A percentile compares a stretch with the other conserved stretches of the same genome.
phyloP scores from a whole-genome alignment of 2,888 invertebrate genomes.

The Rapana venosa region DNA sequence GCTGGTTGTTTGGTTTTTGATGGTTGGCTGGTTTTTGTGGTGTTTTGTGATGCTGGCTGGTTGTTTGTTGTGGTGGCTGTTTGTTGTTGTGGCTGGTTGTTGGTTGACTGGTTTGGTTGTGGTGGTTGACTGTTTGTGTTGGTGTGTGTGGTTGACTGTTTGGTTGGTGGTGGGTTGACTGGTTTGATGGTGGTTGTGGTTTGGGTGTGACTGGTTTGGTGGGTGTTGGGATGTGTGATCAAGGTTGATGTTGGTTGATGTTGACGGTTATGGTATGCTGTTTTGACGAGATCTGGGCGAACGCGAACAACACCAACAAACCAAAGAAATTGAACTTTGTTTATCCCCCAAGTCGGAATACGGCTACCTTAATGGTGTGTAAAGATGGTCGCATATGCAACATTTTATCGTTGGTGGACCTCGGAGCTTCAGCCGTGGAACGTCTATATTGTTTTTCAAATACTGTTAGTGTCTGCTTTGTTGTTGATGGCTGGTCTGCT shows the following conservation, averaged over 20 bases:
- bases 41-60: too few species aligned
- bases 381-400: background rate
- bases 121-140: background rate
- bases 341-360: background rate
- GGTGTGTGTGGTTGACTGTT: constrained; percentile 7
- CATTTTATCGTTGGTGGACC: background rate
- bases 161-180: background rate
- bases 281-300: background rate
- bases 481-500: too few species aligned
- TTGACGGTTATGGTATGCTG: background rate
- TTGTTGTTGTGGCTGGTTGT: background rate
- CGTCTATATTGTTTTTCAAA: too few species aligned
- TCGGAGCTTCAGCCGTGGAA: background rate
- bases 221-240: background rate
- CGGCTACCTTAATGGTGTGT: background rate
- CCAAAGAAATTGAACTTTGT: background rate
- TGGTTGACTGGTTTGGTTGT: too few species aligned
- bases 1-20: too few species aligned
- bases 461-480: too few species aligned
- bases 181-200: background rate
- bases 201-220: constrained; percentile 2
- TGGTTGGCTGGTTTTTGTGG: too few species aligned
- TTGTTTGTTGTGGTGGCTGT: too few species aligned
- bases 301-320: background rate
- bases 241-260: background rate